Percentiles rank a stretch among this genome's conserved stretches.
phyloP scores from a whole-genome alignment of 2,113 vertebrate genomes.

The Azemiops feae region DNA sequence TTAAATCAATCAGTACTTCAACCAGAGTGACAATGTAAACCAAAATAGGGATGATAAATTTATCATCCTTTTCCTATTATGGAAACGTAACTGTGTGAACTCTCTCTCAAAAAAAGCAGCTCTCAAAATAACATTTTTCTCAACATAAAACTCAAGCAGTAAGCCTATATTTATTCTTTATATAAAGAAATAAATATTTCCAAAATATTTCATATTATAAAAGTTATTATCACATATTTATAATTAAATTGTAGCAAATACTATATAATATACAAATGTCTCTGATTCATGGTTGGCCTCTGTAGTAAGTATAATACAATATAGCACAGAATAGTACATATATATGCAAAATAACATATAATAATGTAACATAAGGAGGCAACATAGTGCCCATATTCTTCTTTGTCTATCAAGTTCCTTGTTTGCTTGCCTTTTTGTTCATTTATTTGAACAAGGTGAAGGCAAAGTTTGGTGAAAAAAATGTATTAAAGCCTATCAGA shows the following conservation, averaged over 20 bases:
- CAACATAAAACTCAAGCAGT: not conserved
- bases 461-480: not conserved
- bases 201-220: conserved; percentile 6
- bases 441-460: not conserved
- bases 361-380: not conserved
- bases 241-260: not conserved
- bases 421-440: not conserved
- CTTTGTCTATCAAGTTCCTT: not conserved
- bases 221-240: not conserved
- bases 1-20: not conserved
- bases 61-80: not conserved
- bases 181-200: not conserved
- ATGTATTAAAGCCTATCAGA: not conserved
- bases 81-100: not conserved
- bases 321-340: not conserved
- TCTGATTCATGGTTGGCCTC: not conserved
- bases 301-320: not conserved
- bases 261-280: not conserved
- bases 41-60: not conserved
- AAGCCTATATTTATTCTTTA: not conserved
- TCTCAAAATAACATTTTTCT: not conserved
- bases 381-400: not conserved
- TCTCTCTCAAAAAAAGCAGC: not conserved
- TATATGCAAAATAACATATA: not conserved
- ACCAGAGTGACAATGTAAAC: not conserved